Percentiles rank a stretch among this genome's conserved stretches.
These are phyloP conservation scores for Lissocephala sabroskyi DNA, from an alignment of 2,888 invertebrate genomes.

Conservation along the genomic window DNA sequence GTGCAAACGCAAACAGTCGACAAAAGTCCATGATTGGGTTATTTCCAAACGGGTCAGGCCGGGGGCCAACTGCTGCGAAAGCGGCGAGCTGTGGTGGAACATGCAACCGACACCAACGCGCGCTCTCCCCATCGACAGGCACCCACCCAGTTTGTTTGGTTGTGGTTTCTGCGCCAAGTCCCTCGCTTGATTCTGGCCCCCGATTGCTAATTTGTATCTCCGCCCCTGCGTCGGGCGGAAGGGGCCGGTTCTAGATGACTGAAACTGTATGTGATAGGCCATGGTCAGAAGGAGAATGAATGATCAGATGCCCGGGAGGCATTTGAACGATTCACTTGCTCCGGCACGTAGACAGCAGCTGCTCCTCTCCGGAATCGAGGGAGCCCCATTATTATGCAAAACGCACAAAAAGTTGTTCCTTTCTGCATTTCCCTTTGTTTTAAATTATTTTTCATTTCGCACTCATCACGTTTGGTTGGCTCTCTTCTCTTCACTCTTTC, in stretches of 20 bases:
- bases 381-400: constrained; percentile 49
- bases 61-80: background rate
- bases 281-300: too few species aligned
- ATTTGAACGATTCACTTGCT: constrained; percentile 24
- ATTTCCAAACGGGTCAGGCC: background rate
- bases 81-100: background rate
- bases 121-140: constrained; percentile 2
- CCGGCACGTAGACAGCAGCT: constrained; percentile 30
- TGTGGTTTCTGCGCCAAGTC: constrained; percentile 21
- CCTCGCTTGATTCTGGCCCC: constrained; percentile 9
- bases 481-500: background rate
- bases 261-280: constrained; percentile 9
- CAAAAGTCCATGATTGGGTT: constrained; percentile 5
- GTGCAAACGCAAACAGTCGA: constrained; percentile 12
- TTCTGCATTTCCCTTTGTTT: background rate
- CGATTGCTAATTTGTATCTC: constrained; percentile 49
- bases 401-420: constrained; percentile 17
- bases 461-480: constrained; percentile 29
- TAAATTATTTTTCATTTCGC: constrained; percentile 14
- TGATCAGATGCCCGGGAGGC: too few species aligned
- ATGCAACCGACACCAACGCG: constrained; percentile 26
- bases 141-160: background rate
- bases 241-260: background rate
- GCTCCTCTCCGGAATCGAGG: constrained; percentile 5
- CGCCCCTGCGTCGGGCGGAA: constrained; percentile 27